A percentile compares a stretch with the other conserved stretches of the same genome.
Conservation (phyloP, 2,888 invertebrate species). For the Sisyra terminalis region DNA sequence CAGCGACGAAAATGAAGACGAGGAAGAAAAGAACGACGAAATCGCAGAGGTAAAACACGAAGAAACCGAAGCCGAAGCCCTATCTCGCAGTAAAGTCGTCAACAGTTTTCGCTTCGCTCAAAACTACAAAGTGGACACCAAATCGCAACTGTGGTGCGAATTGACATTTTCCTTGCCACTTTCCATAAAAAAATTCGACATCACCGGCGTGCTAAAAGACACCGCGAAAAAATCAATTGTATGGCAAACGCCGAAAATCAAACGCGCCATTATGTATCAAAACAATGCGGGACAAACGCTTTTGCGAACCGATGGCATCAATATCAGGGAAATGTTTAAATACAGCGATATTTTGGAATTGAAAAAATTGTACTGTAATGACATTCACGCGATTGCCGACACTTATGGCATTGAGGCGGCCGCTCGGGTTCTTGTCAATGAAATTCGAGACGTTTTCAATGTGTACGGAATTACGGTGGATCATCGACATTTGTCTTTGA, state of each 20-base stretch:
- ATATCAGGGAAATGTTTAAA: slow-evolving; percentile 81
- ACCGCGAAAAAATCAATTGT: slow-evolving; percentile 57
- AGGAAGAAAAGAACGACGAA: slow-evolving; percentile 36
- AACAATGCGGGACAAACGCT: slow-evolving; percentile 40
- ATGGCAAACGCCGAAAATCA: slow-evolving; percentile 65
- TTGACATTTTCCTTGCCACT: slow-evolving; percentile 53
- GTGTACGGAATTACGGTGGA: slow-evolving; percentile 95
- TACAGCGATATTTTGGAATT: slow-evolving; percentile 63
- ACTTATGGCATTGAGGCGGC: slow-evolving; percentile 97
- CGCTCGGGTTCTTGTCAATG: slow-evolving; percentile 74
- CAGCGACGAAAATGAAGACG: slow-evolving; percentile 29
- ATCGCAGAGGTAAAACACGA: slow-evolving; percentile 18
- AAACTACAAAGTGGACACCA: slow-evolving; percentile 59
- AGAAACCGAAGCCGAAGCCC: slow-evolving; percentile 26
- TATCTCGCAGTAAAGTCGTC: slow-evolving; percentile 18
- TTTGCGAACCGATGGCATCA: slow-evolving; percentile 91
- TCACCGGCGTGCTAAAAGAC: slow-evolving; percentile 55
- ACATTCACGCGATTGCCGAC: slow-evolving; percentile 77
- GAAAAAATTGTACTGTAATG: slow-evolving; percentile 77
- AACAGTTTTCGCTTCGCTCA: slow-evolving; percentile 15
- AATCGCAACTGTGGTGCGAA: slow-evolving; percentile 70
- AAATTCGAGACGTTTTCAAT: slow-evolving; percentile 90
- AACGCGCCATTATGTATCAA: slow-evolving; percentile 65
- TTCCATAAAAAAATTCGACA: slow-evolving; percentile 48
- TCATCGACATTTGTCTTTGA: slow-evolving; percentile 76